phyloP scores from a whole-genome alignment of 2,113 vertebrate species.

The Vicugna pacos region DNA sequence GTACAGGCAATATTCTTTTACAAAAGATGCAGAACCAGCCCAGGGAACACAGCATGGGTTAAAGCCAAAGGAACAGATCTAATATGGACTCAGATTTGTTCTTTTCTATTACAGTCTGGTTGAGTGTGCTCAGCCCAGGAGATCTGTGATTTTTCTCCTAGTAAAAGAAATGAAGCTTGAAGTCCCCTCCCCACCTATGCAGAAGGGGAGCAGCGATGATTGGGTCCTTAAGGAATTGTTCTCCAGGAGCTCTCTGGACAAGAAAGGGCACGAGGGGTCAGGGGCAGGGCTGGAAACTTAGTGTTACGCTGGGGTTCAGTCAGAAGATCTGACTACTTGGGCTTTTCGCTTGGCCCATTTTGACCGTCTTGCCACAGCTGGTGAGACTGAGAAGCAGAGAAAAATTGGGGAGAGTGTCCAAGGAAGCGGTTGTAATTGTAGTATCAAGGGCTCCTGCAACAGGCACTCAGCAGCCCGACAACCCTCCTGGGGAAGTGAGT shows the following conservation, averaged over 20 bases:
- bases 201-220: background rate
- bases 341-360: background rate
- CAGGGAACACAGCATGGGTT: no score
- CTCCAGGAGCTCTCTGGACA: background rate
- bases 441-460: background rate
- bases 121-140: background rate
- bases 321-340: background rate
- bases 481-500: background rate
- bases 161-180: background rate
- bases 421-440: background rate
- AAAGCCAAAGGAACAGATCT: no score
- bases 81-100: no score
- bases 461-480: background rate
- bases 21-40: no score
- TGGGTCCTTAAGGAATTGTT: background rate
- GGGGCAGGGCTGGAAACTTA: background rate
- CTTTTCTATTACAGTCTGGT: no score
- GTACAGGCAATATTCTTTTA: no score
- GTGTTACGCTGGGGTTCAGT: background rate
- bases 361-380: background rate
- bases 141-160: background rate
- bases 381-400: background rate
- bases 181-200: background rate
- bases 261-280: background rate
- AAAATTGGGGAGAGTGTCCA: background rate